Percentiles rank a stretch among this genome's conserved stretches.
These are phyloP conservation scores for Malaclemys terrapin DNA, from an alignment of 2,113 vertebrate genomes.

Conservation along the genomic window DNA sequence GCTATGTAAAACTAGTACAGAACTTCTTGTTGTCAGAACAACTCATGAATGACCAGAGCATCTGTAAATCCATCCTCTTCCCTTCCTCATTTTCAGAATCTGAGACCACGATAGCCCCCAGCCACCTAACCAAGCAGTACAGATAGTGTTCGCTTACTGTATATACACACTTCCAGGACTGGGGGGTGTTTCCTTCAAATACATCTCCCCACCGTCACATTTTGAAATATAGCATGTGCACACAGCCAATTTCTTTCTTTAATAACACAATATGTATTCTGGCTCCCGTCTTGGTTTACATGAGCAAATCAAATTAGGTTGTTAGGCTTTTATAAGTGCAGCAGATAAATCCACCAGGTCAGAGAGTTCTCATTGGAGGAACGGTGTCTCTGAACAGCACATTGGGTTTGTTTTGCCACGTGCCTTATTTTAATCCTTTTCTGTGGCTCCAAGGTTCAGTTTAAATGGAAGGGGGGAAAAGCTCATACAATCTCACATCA, in stretches of 20 bases:
- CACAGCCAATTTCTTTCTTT: neutral
- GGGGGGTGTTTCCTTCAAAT: neutral
- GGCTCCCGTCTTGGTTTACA: neutral
- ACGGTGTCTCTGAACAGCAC: conserved; percentile 38
- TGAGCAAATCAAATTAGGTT: neutral
- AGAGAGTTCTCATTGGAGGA: neutral
- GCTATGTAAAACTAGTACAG: neutral
- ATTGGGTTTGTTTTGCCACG: conserved; percentile 32
- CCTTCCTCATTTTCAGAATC: neutral
- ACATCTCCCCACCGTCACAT: fast-evolving
- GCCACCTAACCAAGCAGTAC: neutral
- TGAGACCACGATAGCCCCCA: fast-evolving
- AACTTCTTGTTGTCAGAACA: fast-evolving
- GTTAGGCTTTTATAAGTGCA: neutral
- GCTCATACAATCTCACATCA: conserved; percentile 67
- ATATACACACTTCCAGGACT: neutral
- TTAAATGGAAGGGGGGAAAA: conserved; percentile 34
- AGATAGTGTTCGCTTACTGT: neutral
- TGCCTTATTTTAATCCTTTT: conserved; percentile 52
- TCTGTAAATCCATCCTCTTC: neutral
- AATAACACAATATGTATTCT: neutral
- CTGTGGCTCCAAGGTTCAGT: conserved; percentile 57
- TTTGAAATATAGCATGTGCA: neutral
- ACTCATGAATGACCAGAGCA: neutral
- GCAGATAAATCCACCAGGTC: neutral